Evolutionary conservation across 1,140 invertebrate species (phyloP).

Genomic region (Lepidurus arcticus): DNA sequence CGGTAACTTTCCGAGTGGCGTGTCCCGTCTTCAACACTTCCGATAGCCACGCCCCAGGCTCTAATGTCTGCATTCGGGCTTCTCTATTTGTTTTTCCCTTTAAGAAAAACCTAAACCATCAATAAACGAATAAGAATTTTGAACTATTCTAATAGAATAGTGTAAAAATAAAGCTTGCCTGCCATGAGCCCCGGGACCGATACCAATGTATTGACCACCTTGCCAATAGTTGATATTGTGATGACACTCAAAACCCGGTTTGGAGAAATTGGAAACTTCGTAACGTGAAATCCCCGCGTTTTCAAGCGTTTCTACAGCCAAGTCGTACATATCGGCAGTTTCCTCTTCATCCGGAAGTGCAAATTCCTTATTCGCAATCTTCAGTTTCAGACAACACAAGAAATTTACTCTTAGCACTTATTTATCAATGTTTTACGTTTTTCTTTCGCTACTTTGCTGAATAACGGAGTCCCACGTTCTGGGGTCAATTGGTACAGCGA

Average conservation of each 20-base stretch:
- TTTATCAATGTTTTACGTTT: constrained; percentile 38
- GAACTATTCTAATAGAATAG: background rate
- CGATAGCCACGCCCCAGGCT: constrained; percentile 30
- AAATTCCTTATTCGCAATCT: constrained; percentile 22
- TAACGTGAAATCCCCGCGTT: constrained; percentile 26
- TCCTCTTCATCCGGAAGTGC: constrained; percentile 27
- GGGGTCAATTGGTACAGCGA: constrained; percentile 44
- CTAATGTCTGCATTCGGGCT: constrained; percentile 32
- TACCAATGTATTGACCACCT: constrained; percentile 43
- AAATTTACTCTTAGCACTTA: background rate
- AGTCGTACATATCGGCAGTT: constrained; percentile 30
- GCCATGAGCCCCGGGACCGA: constrained; percentile 39
- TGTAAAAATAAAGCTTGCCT: background rate
- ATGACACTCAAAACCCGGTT: constrained; percentile 37
- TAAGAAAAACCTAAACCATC: constrained; percentile 28
- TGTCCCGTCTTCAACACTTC: constrained; percentile 31
- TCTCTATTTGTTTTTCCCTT: constrained; percentile 14
- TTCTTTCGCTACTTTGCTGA: constrained; percentile 38
- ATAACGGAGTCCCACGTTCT: constrained; percentile 43
- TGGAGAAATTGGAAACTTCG: constrained; percentile 34
- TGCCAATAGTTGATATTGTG: constrained; percentile 44
- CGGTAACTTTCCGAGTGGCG: constrained; percentile 25
- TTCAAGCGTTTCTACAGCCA: constrained; percentile 28
- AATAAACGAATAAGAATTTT: too few relatives aligned
- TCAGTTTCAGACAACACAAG: background rate